Evolutionary conservation across 64 coral and sea anemone species (phyloP), one percentile per base, ranked within the genome.

Genomic region (Catalaphyllia jardinei): DNA sequence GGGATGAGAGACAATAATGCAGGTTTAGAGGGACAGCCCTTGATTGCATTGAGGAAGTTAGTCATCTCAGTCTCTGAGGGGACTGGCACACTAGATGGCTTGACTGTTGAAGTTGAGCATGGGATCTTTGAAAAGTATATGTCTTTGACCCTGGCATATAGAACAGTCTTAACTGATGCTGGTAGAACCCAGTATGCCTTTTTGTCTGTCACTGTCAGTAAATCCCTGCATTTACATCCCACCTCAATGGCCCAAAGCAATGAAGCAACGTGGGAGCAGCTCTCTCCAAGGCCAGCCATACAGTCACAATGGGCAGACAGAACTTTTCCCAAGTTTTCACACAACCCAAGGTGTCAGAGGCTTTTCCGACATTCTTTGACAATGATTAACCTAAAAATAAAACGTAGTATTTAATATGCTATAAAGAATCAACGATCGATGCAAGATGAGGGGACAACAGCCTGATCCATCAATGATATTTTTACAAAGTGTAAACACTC

Each of bases 131-230:
- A 46, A 67, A 92, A 86, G 0, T 86, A n/a, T 1, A 92, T 92
- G 62, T 86, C 54, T 42, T 92, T 92, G 31, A 91, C 42, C 1
- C 52, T 74, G 7, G 81, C 83, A 80, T 87, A 92, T 8, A 76
- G 27, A 29, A 92, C 65, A 24, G 50, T 54, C n/a, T 79, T 92
- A 1, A 92, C 75, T n/a, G 83, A 3, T n/a, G 73, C 4, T 71
- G 91, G 84, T 0, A 92, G 60, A 62, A 92, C 90, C 90, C 90
- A 92, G 63, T 92, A 92, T 4, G 90, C 90, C 54, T 92, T 92
- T 49, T 87, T 92, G 11, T 92, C n/a, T 22, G 84, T 81, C 0
- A 87, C 84, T 64, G 91, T 92, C 22, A 92, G 42, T 4, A 83
- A 86, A 72, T 92, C 76, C 31, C 91, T 73, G 3, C 29, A 55